Percentiles rank a stretch among this genome's conserved stretches.
phyloP scores from a whole-genome alignment of 2,797 vertebrate genomes.

The Sternarchorhynchus goeldii region DNA sequence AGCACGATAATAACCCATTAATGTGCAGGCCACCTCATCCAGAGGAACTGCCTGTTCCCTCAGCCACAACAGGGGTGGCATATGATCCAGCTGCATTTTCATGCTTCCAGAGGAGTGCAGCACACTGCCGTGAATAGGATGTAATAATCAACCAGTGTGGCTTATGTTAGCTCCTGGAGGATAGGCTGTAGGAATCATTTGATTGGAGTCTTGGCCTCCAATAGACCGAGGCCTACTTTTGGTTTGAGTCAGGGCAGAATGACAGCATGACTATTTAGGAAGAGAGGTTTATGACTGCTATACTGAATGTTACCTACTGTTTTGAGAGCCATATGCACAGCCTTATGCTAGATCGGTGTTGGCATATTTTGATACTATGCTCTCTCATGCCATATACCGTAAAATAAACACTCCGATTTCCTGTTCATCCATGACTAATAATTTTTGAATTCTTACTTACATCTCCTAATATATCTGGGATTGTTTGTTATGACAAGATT shows the following conservation, averaged over 20 bases:
- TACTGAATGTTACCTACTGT: neutral
- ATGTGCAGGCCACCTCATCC: conserved; percentile 7
- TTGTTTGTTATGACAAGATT: conserved; percentile 43
- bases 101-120: neutral
- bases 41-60: neutral
- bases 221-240: neutral
- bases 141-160: conserved; percentile 16
- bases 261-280: neutral
- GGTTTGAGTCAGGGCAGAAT: neutral
- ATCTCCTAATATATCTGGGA: conserved; percentile 37
- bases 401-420: neutral
- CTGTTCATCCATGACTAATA: conserved; percentile 36
- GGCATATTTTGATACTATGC: too few relatives aligned
- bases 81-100: conserved; percentile 17
- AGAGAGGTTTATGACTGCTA: neutral
- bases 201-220: neutral
- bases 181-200: conserved; percentile 1
- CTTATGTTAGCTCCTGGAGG: neutral
- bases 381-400: too few relatives aligned
- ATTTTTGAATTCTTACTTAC: conserved; percentile 20
- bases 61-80: conserved; percentile 8
- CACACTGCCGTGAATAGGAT: conserved; percentile 1
- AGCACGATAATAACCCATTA: neutral
- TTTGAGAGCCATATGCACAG: neutral
- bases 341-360: neutral